Percentiles rank a stretch among this genome's conserved stretches.
These are phyloP conservation scores for Chionis minor DNA, from an alignment of 2,113 vertebrate species.

Conservation along the genomic window DNA sequence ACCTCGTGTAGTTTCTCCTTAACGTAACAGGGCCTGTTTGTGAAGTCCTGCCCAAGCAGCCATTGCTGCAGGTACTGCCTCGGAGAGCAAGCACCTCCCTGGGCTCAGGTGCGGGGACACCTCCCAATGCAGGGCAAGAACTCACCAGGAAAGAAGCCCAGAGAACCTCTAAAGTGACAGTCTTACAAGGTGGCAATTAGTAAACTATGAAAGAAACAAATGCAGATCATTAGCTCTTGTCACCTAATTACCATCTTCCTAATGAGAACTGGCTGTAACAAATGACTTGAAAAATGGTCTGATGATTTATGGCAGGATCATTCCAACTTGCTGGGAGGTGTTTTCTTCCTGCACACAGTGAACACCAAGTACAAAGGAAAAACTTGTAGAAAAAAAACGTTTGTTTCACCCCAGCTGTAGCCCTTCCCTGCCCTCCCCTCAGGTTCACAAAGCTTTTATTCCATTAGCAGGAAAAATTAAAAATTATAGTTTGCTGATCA, in stretches of 20 bases:
- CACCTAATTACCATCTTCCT: neutral
- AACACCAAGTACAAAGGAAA: neutral
- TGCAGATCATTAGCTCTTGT: neutral
- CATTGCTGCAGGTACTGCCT: neutral
- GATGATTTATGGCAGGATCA: neutral
- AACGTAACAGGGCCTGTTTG: neutral
- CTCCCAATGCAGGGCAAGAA: neutral
- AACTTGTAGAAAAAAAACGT: neutral
- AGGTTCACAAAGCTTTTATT: neutral
- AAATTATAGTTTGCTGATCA: neutral
- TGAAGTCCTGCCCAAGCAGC: neutral
- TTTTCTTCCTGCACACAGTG: neutral
- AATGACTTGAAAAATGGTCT: neutral
- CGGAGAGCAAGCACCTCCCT: accelerated
- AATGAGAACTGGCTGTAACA: neutral
- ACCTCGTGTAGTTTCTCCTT: neutral
- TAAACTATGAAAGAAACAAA: neutral
- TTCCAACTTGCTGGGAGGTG: neutral
- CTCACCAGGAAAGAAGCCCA: neutral
- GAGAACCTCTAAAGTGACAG: neutral
- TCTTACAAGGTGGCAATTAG: neutral
- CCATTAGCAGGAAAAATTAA: neutral
- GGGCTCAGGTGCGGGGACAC: too few species aligned
- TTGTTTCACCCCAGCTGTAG: neutral
- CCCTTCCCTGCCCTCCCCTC: too few species aligned